Evolutionary conservation across 2,113 vertebrate genomes (phyloP).

Genomic region (Candoia aspera): DNA sequence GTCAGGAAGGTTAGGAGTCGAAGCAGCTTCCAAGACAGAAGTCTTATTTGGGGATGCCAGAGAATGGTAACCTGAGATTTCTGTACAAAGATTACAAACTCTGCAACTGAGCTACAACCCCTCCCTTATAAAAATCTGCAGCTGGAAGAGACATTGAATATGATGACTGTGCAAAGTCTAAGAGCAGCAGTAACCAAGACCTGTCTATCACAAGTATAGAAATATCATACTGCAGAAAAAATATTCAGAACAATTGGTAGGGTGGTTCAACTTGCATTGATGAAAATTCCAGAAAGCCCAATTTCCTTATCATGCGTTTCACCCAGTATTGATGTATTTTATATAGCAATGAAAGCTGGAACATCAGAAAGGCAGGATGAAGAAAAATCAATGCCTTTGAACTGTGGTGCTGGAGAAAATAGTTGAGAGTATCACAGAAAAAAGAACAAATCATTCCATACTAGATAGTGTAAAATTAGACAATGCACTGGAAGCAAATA

Average conservation of each 20-base stretch:
- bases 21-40: neutral
- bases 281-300: neutral
- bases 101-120: neutral
- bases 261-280: neutral
- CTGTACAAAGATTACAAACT: neutral
- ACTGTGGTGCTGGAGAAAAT: neutral
- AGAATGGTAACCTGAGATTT: neutral
- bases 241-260: neutral
- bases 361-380: neutral
- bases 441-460: neutral
- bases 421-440: neutral
- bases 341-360: slow-evolving; percentile 3
- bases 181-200: neutral
- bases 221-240: neutral
- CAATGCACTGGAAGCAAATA: neutral
- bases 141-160: neutral
- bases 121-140: neutral
- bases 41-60: neutral
- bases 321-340: neutral
- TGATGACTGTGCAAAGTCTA: neutral
- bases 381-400: neutral
- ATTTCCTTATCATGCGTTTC: slow-evolving; percentile 16
- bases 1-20: neutral
- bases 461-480: neutral
- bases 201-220: neutral